Conservation (phyloP, 1,140 invertebrate genomes). For the Drosophila oshimai region DNA sequence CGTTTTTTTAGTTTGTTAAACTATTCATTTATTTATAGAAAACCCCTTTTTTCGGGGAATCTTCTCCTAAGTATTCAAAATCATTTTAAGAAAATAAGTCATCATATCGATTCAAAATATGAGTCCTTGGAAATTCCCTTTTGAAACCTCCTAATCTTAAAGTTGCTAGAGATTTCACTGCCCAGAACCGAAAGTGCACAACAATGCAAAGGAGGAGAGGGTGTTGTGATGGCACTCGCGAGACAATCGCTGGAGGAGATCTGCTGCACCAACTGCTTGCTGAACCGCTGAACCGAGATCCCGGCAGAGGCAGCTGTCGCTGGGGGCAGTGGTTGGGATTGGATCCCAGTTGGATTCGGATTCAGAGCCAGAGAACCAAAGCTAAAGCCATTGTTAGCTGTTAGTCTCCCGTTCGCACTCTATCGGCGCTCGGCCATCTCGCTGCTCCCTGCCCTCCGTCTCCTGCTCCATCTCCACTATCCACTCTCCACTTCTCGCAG, state of each 20-base stretch:
- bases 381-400: constrained; percentile 48
- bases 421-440: constrained; percentile 47
- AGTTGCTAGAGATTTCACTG: neutral
- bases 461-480: neutral
- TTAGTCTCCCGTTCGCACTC: constrained; percentile 37
- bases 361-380: neutral
- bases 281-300: neutral
- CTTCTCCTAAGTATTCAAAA: too few species aligned
- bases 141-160: neutral
- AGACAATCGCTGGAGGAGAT: constrained; percentile 35
- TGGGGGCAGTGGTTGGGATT: constrained; percentile 29
- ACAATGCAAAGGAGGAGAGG: constrained; percentile 37
- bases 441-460: constrained; percentile 1
- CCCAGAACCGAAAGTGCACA: neutral
- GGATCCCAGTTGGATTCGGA: neutral
- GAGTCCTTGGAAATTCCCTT: neutral
- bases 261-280: constrained; percentile 21
- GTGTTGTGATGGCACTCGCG: constrained; percentile 39
- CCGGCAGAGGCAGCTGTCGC: constrained; percentile 55
- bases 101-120: too few species aligned
- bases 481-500: neutral
- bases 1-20: too few species aligned
- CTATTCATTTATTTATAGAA: too few species aligned
- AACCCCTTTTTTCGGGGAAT: too few species aligned
- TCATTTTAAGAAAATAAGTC: too few species aligned